These are phyloP conservation scores for Pteruthius melanotis DNA, from an alignment of 2,113 vertebrate species.

Conservation along the genomic window DNA sequence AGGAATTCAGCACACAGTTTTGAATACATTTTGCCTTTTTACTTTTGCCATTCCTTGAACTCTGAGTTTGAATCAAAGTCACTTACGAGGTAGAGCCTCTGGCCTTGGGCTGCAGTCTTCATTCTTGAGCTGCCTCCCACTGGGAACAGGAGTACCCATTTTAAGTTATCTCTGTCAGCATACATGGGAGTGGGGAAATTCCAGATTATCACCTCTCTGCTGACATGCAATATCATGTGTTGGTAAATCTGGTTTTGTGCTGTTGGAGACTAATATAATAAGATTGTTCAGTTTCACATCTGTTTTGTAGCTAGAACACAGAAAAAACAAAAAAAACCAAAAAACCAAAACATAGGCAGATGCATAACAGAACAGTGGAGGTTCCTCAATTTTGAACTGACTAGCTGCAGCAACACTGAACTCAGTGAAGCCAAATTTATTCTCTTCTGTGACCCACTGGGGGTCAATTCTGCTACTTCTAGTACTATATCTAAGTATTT, in stretches of 20 bases:
- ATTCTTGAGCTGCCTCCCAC: not conserved
- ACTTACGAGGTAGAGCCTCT: not conserved
- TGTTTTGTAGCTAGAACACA: not conserved
- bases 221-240: not conserved
- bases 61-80: not conserved
- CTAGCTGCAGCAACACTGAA: not conserved
- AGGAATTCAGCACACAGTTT: not conserved
- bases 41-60: not conserved
- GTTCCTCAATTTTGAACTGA: not conserved
- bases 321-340: too few species aligned
- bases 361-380: not conserved
- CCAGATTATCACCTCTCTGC: not conserved
- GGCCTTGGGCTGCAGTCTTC: not conserved
- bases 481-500: not conserved
- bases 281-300: not conserved
- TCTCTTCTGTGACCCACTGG: not conserved
- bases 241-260: not conserved
- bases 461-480: not conserved
- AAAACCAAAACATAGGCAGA: fast-evolving
- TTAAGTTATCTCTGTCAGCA: not conserved
- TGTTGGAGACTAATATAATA: not conserved
- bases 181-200: not conserved
- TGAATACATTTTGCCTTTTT: not conserved
- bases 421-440: not conserved
- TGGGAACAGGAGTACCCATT: not conserved